Evolutionary conservation across 2,113 vertebrate species (phyloP).

Genomic region (Syngnathus scovelli): DNA sequence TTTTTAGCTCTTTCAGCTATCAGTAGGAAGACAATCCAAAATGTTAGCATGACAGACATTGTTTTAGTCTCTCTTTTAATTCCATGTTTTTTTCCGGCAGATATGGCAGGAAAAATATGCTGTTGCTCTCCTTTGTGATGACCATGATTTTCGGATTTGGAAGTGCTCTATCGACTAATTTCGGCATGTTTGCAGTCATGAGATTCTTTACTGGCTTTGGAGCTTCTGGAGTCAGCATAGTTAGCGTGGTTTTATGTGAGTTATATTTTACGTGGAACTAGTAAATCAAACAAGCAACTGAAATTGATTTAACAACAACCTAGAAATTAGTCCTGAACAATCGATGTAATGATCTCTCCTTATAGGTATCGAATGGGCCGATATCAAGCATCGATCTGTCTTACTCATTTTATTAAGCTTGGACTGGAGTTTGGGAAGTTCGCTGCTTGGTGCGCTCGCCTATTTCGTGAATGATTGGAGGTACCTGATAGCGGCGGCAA

Average conservation of each 20-base stretch:
- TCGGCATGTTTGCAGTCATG: constrained; percentile 52
- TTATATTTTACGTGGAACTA: not conserved
- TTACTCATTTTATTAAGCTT: constrained; percentile 48
- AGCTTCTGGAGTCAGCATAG: constrained; percentile 61
- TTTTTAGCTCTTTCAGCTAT: not conserved
- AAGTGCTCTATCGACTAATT: constrained; percentile 55
- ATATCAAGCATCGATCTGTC: constrained; percentile 54
- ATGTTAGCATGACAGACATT: not conserved
- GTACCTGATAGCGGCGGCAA: constrained; percentile 32
- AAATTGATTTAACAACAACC: not conserved
- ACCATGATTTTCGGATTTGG: constrained; percentile 40
- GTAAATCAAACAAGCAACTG: not conserved
- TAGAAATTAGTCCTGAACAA: not conserved
- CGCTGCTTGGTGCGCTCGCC: constrained; percentile 45
- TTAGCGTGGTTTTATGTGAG: constrained; percentile 59
- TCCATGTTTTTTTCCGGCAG: constrained; percentile 24
- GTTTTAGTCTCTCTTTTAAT: not conserved
- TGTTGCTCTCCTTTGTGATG: constrained; percentile 53
- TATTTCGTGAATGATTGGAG: constrained; percentile 65
- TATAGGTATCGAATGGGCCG: constrained; percentile 63
- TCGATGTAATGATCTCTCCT: not conserved
- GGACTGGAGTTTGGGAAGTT: constrained; percentile 47
- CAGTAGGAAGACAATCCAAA: not conserved
- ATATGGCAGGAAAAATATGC: constrained; percentile 57
- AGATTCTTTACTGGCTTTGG: constrained; percentile 64